Base-by-base conservation (phyloP, 2,888 invertebrate genomes). In the Ophraella communa region DNA sequence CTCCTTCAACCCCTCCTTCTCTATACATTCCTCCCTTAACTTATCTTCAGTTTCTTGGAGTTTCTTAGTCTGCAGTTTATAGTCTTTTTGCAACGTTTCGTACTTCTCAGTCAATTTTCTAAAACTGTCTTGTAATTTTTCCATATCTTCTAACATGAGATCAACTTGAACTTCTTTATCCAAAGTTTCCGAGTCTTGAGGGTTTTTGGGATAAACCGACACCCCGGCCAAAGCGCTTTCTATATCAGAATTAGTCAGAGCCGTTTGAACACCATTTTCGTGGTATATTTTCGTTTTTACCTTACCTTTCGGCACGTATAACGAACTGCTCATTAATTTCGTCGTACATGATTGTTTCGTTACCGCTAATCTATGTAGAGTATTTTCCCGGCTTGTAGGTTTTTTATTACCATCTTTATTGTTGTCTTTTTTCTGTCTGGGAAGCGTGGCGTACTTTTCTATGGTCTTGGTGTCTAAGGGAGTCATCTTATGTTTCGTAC, bases 381-480 rank as follows among this genome's bases (percentile, higher is more conserved):
- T 69, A 51, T 55, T 66, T 71, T 77, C 65, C 71, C 77, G 23
- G 58, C 75, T 39, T 53, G 72, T 11, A 66, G 61, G 18, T 54
- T 72, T 75, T 33, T 68, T 71, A n/a, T n/a, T n/a, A n/a, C n/a
- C n/a, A n/a, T n/a, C n/a, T 5, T 49, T 58, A 11, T 67, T 68
- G 88, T 86, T 87, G 57, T 90, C 90, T 71, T 89, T 88, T 67
- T 89, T 85, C 60, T 92, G 85, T 39, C 94, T 86, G 0, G 94
- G 93, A 44, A 94, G 79, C 0, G 94, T 94, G 7, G 90, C 93
- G 74, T 91, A 93, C 72, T 91, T 89, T 75, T 92, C 92, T 10
- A 89, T 84, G 0, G 89, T 85, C 47, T 80, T 81, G 17, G 85
- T 80, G 60, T 84, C 81, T 47, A 74, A 74, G 62, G 83, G 84